Conservation (phyloP, 2,888 invertebrate genomes). For the Ochropacha duplaris region DNA sequence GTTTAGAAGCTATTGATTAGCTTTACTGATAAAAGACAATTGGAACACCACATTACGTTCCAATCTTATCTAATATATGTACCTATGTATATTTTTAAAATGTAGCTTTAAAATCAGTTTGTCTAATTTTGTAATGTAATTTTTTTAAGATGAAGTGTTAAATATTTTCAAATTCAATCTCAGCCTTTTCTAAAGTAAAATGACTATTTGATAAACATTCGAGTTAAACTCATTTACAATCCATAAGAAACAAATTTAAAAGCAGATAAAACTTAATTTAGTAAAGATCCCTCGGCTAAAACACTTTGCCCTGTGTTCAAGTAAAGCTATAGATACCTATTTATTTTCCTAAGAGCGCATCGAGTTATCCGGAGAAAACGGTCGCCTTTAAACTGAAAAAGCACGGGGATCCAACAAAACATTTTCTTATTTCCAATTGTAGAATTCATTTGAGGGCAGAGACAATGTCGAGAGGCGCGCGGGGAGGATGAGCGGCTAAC, state of each 20-base stretch:
- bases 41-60: too few relatives aligned
- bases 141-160: neutral
- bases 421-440: conserved; percentile 84
- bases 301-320: conserved; percentile 43
- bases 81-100: too few relatives aligned
- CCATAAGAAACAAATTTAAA: conserved; percentile 42
- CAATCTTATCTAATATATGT: neutral
- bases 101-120: too few relatives aligned
- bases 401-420: conserved; percentile 80
- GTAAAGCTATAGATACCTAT: conserved; percentile 43
- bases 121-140: neutral
- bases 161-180: conserved; percentile 1
- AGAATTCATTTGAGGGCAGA: conserved; percentile 84
- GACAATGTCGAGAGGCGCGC: conserved; percentile 81
- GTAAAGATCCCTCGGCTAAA: conserved; percentile 49
- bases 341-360: conserved; percentile 48
- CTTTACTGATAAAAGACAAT: too few relatives aligned
- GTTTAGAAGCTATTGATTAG: too few relatives aligned
- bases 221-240: conserved; percentile 15
- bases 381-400: conserved; percentile 80
- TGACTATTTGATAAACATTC: neutral
- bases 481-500: conserved; percentile 85
- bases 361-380: conserved; percentile 72
- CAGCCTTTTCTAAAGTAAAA: conserved; percentile 18
- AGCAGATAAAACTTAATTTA: conserved; percentile 45